phyloP scores from a whole-genome alignment of 2,888 invertebrate species.

The Rhodophaea formosa region DNA sequence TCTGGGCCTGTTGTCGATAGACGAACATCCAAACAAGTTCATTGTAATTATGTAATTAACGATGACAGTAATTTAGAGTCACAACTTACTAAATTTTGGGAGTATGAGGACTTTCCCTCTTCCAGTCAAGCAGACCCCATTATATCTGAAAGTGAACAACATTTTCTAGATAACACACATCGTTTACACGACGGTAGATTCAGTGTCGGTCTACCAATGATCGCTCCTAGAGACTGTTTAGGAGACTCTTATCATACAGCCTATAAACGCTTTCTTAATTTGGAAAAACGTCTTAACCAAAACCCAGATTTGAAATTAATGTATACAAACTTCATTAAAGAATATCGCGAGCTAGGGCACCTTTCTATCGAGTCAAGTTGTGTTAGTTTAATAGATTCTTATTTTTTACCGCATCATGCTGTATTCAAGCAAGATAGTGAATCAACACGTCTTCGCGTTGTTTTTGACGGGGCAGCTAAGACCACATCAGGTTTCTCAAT shows the following conservation, averaged over 20 bases:
- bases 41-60: background rate
- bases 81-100: background rate
- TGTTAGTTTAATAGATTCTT: background rate
- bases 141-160: background rate
- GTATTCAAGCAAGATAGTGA: too few relatives aligned
- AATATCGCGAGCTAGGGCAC: conserved; percentile 25
- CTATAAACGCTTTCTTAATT: too few relatives aligned
- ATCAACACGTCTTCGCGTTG: background rate
- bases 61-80: background rate
- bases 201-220: too few relatives aligned
- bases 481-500: background rate
- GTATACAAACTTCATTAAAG: conserved; percentile 24
- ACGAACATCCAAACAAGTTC: background rate
- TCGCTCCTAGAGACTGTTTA: too few relatives aligned
- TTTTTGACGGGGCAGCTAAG: background rate
- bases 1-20: background rate
- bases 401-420: background rate
- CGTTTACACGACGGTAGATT: too few relatives aligned
- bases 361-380: conserved; percentile 3
- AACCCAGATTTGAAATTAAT: conserved; percentile 21
- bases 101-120: background rate
- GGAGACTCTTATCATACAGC: too few relatives aligned
- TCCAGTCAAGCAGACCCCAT: background rate
- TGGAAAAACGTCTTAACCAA: too few relatives aligned
- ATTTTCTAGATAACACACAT: background rate